Conservation (phyloP, 2,113 vertebrate species). For the Hylia prasina region DNA sequence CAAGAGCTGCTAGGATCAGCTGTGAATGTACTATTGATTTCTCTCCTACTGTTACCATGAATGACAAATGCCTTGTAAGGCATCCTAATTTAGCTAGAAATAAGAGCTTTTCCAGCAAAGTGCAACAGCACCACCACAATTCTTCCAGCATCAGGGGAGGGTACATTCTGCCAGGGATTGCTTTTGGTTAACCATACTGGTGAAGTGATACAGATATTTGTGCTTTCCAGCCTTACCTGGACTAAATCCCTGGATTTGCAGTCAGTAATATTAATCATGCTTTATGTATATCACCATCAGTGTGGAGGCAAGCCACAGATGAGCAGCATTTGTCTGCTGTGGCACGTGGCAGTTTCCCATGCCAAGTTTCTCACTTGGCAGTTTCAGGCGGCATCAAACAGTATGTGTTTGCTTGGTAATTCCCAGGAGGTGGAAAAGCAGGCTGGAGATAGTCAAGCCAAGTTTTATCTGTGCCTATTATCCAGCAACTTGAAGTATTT, state of each 20-base stretch:
- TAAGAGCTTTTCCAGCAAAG: not conserved
- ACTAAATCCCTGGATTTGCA: not conserved
- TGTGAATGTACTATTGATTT: constrained; percentile 50
- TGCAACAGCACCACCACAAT: constrained; percentile 41
- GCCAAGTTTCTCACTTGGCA: not conserved
- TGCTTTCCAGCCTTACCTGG: not conserved
- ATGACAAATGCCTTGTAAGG: constrained; percentile 34
- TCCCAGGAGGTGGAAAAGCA: not conserved
- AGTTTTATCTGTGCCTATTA: not conserved
- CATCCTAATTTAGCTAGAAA: constrained; percentile 21
- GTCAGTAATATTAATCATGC: not conserved
- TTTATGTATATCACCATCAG: not conserved
- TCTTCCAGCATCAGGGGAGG: not conserved
- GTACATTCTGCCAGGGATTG: not conserved
- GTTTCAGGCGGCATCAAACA: rapidly evolving
- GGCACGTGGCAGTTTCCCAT: rapidly evolving
- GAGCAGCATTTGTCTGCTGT: not conserved
- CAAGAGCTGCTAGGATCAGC: not conserved
- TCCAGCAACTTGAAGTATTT: not conserved
- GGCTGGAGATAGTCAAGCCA: not conserved
- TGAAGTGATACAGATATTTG: not conserved
- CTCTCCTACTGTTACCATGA: constrained; percentile 30
- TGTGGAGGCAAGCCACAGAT: not conserved
- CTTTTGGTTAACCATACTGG: not conserved
- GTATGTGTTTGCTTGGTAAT: not conserved